Evolutionary conservation across 2,888 invertebrate genomes (phyloP).

Genomic region (Synanthedon formicaeformis): DNA sequence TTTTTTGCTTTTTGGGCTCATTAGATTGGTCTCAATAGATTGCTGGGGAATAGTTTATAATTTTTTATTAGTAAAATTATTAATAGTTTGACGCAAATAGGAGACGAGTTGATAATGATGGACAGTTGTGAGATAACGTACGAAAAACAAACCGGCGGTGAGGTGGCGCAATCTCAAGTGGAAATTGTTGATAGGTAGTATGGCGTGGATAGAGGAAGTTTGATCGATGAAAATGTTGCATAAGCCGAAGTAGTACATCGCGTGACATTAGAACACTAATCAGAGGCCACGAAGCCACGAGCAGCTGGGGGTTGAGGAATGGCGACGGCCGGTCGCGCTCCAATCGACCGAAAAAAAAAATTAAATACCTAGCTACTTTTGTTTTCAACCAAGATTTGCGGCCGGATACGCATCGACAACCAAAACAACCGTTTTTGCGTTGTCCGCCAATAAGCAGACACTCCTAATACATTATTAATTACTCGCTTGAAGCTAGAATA

Average conservation of each 20-base stretch:
- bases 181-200: not conserved
- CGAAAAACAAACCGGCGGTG: not conserved
- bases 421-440: conserved; percentile 1
- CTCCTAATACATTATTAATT: no score
- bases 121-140: not conserved
- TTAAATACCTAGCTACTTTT: conserved; percentile 21
- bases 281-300: conserved; percentile 39
- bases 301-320: conserved; percentile 23
- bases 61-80: no score
- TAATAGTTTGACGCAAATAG: no score
- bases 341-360: conserved; percentile 24
- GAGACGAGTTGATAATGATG: no score
- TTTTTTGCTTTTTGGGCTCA: no score
- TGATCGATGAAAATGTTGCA: conserved; percentile 28
- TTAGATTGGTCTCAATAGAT: no score
- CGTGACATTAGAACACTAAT: conserved; percentile 36
- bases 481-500: no score
- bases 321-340: conserved; percentile 20
- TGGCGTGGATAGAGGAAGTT: conserved; percentile 2
- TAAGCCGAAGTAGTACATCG: conserved; percentile 17
- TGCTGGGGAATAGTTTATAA: no score
- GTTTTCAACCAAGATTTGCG: conserved; percentile 27
- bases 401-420: conserved; percentile 16
- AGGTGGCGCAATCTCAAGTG: not conserved
- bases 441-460: no score